Percentiles rank a stretch among this genome's conserved stretches.
Conservation (phyloP, 2,113 vertebrate genomes). For the Xenotilapia caudafasciata region DNA sequence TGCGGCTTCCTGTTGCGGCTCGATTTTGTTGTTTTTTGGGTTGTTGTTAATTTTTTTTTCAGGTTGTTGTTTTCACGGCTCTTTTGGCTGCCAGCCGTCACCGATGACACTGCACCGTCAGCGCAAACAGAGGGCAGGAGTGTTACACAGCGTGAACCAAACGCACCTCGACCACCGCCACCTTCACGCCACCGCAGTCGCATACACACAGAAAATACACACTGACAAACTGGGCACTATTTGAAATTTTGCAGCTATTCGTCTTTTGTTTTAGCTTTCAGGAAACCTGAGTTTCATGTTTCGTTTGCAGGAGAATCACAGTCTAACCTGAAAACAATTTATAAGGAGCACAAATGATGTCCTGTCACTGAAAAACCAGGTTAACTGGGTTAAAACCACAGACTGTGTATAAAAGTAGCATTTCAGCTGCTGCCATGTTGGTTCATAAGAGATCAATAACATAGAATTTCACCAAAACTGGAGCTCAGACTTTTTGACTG, state of each 20-base stretch:
- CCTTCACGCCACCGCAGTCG: neutral
- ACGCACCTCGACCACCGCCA: constrained; percentile 16
- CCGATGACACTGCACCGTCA: constrained; percentile 42
- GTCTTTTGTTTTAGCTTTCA: neutral
- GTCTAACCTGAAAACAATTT: neutral
- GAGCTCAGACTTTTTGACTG: neutral
- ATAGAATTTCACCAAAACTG: neutral
- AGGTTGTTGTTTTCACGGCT: constrained; percentile 26
- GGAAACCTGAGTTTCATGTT: neutral
- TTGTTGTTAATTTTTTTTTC: neutral
- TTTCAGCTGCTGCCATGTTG: neutral
- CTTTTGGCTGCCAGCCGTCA: neutral
- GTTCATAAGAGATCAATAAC: neutral
- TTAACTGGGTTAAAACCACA: neutral
- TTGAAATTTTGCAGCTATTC: neutral
- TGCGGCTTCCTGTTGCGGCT: neutral
- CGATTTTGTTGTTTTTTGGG: neutral
- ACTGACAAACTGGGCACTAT: neutral
- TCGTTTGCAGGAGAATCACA: neutral
- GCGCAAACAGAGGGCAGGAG: constrained; percentile 33
- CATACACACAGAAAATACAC: neutral
- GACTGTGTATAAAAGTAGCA: neutral
- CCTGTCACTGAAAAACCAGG: neutral
- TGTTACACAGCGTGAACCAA: constrained; percentile 18
- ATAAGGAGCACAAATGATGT: neutral